Evolutionary conservation across 2,113 vertebrate species (phyloP), one percentile per base, ranked within the genome.

Genomic region (Lophura nycthemera): DNA sequence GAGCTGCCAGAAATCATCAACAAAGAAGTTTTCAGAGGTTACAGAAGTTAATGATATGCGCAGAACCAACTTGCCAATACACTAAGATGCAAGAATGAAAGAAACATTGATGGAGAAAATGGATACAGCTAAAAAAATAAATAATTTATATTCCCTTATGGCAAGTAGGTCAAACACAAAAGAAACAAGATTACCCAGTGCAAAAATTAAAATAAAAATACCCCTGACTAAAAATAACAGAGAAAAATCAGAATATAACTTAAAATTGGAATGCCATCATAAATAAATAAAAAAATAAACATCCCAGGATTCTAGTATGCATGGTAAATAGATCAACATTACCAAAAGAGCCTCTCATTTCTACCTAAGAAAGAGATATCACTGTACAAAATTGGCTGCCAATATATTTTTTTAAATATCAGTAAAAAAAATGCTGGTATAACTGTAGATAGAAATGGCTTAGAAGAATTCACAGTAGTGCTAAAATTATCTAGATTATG

Each of bases 401-500:
- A 78, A 34, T 18, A 3, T 65, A 65, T 36, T 66, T 72, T 72
- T 83, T 76, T 45, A 76, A 89, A 67, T 40, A 38, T 15, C 18
- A 84, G 34, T 2, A 1, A 21, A 81, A 94, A 95, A 95, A 43
- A 24, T 61, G 84, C 29, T 74, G 66, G 38, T n/a, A 16, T 69
- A 83, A 78, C 52, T 78, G 50, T 38, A 83, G 66, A 92, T 61
- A 96, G 56, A 92, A 89, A 67, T 59, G 59, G 59, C 63, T 90
- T 63, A 45, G 45, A 30, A 93, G 43, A 90, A 83, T 32, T 84
- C 70, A 66, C 77, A 89, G 82, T 63, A 54, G 38, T 85, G 50
- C 81, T 94, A 96, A 95, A 94, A 94, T 89, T 88, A 89, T 89
- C 81, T 32, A 57, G 59, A 87, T 96, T 95, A 94, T 48, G 88